These are phyloP conservation scores for Bagarius yarrelli DNA, from an alignment of 2,113 vertebrate species.

Conservation along the genomic window DNA sequence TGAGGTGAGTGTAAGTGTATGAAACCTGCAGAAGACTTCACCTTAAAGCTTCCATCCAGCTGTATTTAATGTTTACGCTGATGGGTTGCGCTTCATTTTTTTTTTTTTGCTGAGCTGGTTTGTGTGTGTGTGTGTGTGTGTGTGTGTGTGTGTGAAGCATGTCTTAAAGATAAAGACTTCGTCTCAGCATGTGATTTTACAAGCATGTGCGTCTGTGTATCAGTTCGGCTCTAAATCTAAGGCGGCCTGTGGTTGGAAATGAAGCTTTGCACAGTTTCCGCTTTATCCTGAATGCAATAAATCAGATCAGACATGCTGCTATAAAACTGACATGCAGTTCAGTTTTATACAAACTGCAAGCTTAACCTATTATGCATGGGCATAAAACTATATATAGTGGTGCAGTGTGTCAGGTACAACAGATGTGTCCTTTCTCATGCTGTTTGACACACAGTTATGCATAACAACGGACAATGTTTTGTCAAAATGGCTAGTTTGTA, in stretches of 20 bases:
- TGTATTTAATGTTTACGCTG: not conserved
- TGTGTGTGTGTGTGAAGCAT: not conserved
- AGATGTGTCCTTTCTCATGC: not conserved
- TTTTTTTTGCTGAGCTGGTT: not conserved
- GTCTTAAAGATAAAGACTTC: not conserved
- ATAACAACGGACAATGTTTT: not conserved
- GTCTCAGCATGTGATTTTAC: not conserved
- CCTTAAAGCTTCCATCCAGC: not conserved
- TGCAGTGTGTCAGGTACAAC: not conserved
- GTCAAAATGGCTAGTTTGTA: too few species aligned
- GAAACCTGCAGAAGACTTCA: not conserved
- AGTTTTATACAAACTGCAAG: not conserved
- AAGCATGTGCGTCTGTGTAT: not conserved
- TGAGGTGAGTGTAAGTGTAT: constrained; percentile 46
- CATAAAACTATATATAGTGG: not conserved
- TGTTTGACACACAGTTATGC: not conserved
- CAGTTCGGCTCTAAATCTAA: not conserved
- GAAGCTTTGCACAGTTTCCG: not conserved
- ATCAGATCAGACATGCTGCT: not conserved
- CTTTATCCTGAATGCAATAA: not conserved
- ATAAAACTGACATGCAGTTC: too few species aligned
- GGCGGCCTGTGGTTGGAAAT: not conserved
- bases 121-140: not conserved
- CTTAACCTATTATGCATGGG: not conserved
- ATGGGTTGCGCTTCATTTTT: constrained; percentile 10